Base-by-base conservation (phyloP, 2,888 invertebrate genomes). In the Meganola albula region DNA sequence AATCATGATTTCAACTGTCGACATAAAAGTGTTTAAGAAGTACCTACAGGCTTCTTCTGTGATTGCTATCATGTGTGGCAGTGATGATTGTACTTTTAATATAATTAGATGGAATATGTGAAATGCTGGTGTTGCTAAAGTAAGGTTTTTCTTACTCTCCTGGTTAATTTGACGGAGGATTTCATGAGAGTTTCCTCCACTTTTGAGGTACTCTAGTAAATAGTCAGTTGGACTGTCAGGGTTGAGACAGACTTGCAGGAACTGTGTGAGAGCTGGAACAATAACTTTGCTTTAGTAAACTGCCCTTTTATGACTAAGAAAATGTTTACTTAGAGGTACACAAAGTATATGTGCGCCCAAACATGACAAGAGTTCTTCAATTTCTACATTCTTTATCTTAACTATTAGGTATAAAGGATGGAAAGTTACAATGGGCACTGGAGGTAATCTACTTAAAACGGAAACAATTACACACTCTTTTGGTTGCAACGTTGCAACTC, bases 181-280 rank as follows among this genome's bases (percentile, higher is more conserved):
- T 72, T 94, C 93, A 27, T 91, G 80, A 0, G 91, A 89, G 56
- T 88, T 91, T 1, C 93, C 93, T 1, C 92, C 92, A 34, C 84
- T 80, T 49, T 90, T 88, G 10, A 94, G 76, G 60, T 93, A 94
- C 44, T 91, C 89, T 1, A 87, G 66, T 22, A 91, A 75, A 61
- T 89, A 84, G 58, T 88, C 74, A 42, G 83, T 66, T 50, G 80
- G 61, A 32, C 68, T 73, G 36, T 85, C 77, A 7, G 86, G 78
- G 27, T 86, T 78, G 4, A 83, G 66, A 27, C 90, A 89, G 24
- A 89, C 78, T 58, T 88, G 78, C 2, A 92, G 62, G 52, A 92
- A 92, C 56, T 90, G 90, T 24, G 87, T 88, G 8, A 92, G 54
- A 14, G 84, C 90, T 90, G 76, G 33, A 83, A 82, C n/a, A n/a